phyloP scores from a whole-genome alignment of 2,113 vertebrate genomes.

The Hoplias malabaricus region DNA sequence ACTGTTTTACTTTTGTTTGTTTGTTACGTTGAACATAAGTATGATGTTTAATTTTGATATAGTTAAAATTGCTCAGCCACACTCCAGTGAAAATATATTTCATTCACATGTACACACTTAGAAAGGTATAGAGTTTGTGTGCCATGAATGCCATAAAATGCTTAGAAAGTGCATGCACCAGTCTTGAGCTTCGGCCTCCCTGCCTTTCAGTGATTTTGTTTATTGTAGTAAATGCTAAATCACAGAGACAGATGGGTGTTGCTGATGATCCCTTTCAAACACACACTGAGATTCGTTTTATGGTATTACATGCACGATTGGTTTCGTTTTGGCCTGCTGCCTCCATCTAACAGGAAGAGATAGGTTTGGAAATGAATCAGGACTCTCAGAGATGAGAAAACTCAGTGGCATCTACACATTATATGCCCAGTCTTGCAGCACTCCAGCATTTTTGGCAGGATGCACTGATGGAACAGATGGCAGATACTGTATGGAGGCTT shows the following conservation, averaged over 20 bases:
- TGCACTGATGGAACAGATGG: conserved; percentile 23
- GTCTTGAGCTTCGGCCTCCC: not conserved
- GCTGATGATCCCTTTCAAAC: conserved; percentile 2
- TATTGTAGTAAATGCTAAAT: not conserved
- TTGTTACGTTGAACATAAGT: too few species aligned
- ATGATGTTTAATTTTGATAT: too few species aligned
- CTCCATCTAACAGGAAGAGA: not conserved
- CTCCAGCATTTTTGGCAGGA: not conserved
- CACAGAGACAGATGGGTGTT: not conserved
- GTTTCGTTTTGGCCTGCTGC: not conserved
- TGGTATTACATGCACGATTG: not conserved
- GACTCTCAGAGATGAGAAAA: conserved; percentile 4
- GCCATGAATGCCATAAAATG: too few species aligned
- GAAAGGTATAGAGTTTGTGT: too few species aligned
- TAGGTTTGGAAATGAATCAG: not conserved
- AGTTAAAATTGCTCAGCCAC: too few species aligned
- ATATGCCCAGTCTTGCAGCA: not conserved
- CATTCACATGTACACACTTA: too few species aligned
- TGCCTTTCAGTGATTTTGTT: not conserved
- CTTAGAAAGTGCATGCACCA: not conserved
- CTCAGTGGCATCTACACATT: not conserved
- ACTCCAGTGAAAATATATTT: too few species aligned
- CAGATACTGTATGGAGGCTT: not conserved
- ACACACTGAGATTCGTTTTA: not conserved
- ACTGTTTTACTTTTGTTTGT: not conserved